phyloP scores from a whole-genome alignment of 2,888 invertebrate genomes.

The Chaetoderma sp. region DNA sequence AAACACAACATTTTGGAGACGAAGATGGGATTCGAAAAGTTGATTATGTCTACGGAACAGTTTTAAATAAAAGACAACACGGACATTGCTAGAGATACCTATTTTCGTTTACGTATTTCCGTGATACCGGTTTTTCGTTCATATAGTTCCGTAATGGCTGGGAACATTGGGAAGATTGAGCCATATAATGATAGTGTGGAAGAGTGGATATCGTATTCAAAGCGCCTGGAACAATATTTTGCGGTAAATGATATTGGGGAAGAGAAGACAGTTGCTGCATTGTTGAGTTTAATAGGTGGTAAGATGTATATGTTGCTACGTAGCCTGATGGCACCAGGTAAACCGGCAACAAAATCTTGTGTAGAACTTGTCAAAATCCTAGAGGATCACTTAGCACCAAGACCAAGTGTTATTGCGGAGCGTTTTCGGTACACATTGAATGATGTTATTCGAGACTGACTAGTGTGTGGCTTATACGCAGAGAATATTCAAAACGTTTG shows the following conservation, averaged over 20 bases:
- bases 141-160: background rate
- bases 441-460: constrained; percentile 29
- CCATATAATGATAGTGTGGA: background rate
- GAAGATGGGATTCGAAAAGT: no score
- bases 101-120: no score
- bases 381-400: constrained; percentile 23
- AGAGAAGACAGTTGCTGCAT: constrained; percentile 30
- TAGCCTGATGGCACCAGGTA: constrained; percentile 28
- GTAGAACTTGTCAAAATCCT: constrained; percentile 17
- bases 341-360: constrained; percentile 31
- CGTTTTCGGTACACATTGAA: constrained; percentile 14
- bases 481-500: constrained; percentile 18
- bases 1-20: no score
- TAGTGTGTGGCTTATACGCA: constrained; percentile 34
- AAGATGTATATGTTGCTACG: constrained; percentile 11
- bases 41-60: no score
- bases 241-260: constrained; percentile 26
- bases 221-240: constrained; percentile 34
- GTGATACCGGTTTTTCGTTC: background rate
- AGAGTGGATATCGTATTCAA: constrained; percentile 28
- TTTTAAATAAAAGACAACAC: no score
- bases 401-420: constrained; percentile 31
- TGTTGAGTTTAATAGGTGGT: constrained; percentile 31
- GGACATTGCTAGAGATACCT: no score
- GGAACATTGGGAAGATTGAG: constrained; percentile 5